phyloP scores from a whole-genome alignment of 2,797 vertebrate species.

The Poeciliopsis gracilis region DNA sequence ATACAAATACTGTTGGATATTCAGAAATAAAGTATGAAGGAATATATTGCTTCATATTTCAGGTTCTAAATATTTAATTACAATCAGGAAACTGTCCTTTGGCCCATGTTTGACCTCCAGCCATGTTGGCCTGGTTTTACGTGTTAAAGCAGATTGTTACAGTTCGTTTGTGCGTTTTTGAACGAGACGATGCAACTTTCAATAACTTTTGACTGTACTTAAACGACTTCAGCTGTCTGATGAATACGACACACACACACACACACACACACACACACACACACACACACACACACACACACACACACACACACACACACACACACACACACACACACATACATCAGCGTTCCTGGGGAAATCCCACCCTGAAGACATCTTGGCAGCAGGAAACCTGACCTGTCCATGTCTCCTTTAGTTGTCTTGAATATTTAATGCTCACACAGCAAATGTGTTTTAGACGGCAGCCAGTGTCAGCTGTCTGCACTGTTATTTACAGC shows the following conservation, averaged over 20 bases:
- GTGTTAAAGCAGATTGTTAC: background rate
- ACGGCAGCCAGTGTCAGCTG: background rate
- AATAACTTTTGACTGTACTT: background rate
- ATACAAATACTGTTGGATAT: background rate
- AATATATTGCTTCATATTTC: background rate
- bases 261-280: background rate
- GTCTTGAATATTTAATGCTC: constrained; percentile 26
- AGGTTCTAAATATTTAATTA: background rate
- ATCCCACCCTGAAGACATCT: constrained; percentile 38
- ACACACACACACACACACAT: no score
- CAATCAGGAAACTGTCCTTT: background rate
- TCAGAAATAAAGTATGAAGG: background rate
- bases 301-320: background rate
- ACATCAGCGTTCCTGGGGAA: constrained; percentile 19
- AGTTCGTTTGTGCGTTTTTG: background rate
- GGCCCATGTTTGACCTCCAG: background rate
- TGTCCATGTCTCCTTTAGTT: background rate
- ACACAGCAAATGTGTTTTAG: constrained; percentile 14
- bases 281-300: background rate
- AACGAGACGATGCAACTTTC: background rate
- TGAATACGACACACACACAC: background rate
- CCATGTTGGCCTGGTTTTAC: background rate
- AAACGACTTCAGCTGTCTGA: background rate
- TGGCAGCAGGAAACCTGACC: constrained; percentile 35
- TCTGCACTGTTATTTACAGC: background rate